Evolutionary conservation across 1,140 invertebrate species (phyloP).

Genomic region (Drosophila nigromelanica): DNA sequence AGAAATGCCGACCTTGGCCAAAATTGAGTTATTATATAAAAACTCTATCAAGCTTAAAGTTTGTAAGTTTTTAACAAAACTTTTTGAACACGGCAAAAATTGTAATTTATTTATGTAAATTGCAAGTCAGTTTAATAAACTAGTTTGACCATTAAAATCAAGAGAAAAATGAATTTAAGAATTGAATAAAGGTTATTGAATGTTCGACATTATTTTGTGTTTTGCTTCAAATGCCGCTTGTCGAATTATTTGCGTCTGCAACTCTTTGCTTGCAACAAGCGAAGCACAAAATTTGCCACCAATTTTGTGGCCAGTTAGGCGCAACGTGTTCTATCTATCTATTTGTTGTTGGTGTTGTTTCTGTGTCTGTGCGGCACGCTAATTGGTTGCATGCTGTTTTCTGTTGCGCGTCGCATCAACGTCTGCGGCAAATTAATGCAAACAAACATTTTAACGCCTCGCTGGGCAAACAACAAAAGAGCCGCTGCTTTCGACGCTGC

Average conservation of each 20-base stretch:
- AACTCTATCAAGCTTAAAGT: too few relatives aligned
- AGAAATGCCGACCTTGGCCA: too few relatives aligned
- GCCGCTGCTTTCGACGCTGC: background rate
- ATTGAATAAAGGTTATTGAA: too few relatives aligned
- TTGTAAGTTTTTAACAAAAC: too few relatives aligned
- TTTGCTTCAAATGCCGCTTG: background rate
- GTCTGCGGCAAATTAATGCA: conserved; percentile 79
- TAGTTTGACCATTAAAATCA: too few relatives aligned
- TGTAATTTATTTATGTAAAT: too few relatives aligned
- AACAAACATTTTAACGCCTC: conserved; percentile 81
- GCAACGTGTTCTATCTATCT: background rate
- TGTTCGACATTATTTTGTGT: too few relatives aligned
- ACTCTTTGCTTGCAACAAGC: conserved; percentile 12
- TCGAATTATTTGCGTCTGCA: conserved; percentile 32
- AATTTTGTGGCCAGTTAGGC: conserved; percentile 41
- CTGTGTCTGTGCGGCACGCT: conserved; percentile 28
- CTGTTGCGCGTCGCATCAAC: conserved; percentile 42
- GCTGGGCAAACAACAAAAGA: conserved; percentile 64
- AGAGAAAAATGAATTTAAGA: too few relatives aligned
- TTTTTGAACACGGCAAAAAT: too few relatives aligned
- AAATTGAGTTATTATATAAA: too few relatives aligned
- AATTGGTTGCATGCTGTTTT: conserved; percentile 65
- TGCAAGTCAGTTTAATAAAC: too few relatives aligned
- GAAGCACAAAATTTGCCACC: conserved; percentile 17
- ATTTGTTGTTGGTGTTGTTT: background rate